Evolutionary conservation across 2,888 invertebrate genomes (phyloP), one percentile per base, ranked within the genome.

Genomic region (Petrolisthes manimaculis): DNA sequence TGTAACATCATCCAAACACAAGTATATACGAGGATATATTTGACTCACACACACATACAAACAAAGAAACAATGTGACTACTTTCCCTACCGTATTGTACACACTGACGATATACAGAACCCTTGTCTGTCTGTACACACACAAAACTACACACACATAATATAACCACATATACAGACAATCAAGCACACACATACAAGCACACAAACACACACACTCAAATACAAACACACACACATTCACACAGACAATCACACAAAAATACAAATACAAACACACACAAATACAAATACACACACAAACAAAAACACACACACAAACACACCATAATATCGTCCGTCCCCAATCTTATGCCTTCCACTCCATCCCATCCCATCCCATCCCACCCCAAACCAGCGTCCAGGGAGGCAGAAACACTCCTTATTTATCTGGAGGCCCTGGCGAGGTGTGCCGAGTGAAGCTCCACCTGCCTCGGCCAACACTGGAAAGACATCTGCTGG

Each of bases 241-340:
- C 37, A 37, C 37, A 37, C 37, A 37, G 37, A 37, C 37, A 37
- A 37, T n/a, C n/a, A n/a, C n/a, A n/a, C n/a, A n/a, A n/a, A 1
- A 0, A 37, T 2, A 37, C n/a, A 71, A 6, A 71, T 71, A 71
- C n/a, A 12, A 6, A 71, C 71, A 71, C 71, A 71, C 12, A 71
- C 71, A 18, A 8, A 71, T 14, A 71, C 21, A 37, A 8, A 81
- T 37, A 81, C 24, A 81, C 67, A 81, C 24, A 81, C 67, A 81
- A 18, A 67, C 24, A 81, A 24, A 37, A 24, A 81, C 67, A 81
- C 67, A 81, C 67, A 81, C 81, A 81, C 67, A 81, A 24, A 81
- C 81, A 81, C 81, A 81, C 81, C 0, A n/a, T 61, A 37, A 37
- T 37, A 37, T 61, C 61, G 9, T 1, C 9, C 61, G 9, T 18